Base-by-base conservation (phyloP, 2,113 vertebrate species). In the Arenaria interpres region DNA sequence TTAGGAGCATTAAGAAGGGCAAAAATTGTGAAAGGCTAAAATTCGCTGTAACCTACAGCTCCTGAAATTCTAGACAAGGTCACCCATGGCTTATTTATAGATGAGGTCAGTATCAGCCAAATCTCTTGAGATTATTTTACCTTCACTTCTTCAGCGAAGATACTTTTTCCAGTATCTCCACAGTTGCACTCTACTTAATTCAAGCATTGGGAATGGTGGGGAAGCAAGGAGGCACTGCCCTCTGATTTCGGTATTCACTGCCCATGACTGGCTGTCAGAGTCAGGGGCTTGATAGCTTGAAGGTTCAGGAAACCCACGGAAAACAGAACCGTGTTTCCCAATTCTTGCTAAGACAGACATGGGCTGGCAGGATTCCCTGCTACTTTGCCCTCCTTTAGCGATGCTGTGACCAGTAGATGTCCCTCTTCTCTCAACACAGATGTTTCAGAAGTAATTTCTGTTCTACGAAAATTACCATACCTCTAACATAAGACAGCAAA, bases 361-460 rank as follows among this genome's bases (percentile, higher is more conserved):
- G 9, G 60, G 27, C 80, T 64, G 60, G 56, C 46, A 86, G 71
- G 9, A 67, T 17, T 77, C 33, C 45, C 60, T 32, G 28, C 24
- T 35, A 32, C 66, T 32, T 3, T 32, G 43, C 37, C 56, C 60
- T 78, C 32, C 28, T 5, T 39, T 80, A 68, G 27, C 0, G 0
- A 33, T 7, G 25, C 59, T 41, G 22, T 28, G 53, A 87, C 67
- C 91, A 92, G 80, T 30, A 97, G 95, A 93, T 91, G 92, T 76
- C 95, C 77, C 92, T 67, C 51, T 67, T 80, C 68, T 54, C 93
- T 56, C 95, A 78, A 50, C 0, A 4, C 71, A 85, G 7, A 39
- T 54, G 51, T 41, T 74, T 68, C 51, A 25, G 11, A 76, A 72
- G 33, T 56, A 10, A n/a, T 43, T 51, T 39, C 53, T 59, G 24